Base-by-base conservation (phyloP, 1,140 invertebrate species). In the Drosophila setifemur region DNA sequence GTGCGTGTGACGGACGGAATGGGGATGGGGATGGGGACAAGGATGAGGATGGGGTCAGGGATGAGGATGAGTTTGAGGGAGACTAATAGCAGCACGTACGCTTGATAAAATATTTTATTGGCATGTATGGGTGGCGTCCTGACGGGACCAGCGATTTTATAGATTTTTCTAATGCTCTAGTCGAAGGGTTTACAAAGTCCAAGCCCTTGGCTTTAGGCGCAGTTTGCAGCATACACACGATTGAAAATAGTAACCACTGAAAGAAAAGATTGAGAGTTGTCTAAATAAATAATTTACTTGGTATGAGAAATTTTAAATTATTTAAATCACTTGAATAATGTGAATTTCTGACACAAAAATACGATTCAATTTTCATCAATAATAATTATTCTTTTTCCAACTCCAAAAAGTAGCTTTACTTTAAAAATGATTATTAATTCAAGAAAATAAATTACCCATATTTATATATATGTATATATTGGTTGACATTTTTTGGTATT, bases 71-170 rank as follows among this genome's bases (percentile, higher is more conserved):
- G 19, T 2, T 8, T 5, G 50, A 37, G 14, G 52, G 67, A 40
- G 43, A 50, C 82, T 86, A 86, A 86, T 86, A 86, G 81, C 82
- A 76, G 74, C 81, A 86, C 81, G 81, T 86, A 76, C 81, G 68
- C 61, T 73, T 86, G 82, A 86, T 86, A 86, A 86, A 86, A 86
- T 86, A 86, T 86, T 86, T 86, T 86, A 86, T 86, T 86, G 82
- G 81, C 75, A 83, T 83, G 79, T 78, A 68, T 74, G 64, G 28
- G 29, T 58, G 50, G 28, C 40, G 45, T 64, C 39, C 72, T 72
- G 77, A 60, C 73, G 68, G 40, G 73, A 75, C 57, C 55, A 83
- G 68, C 73, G 57, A 72, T 79, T 72, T 74, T 79, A 85, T 86
- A 73, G 77, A 83, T 83, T 83, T 74, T 66, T 73, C 74, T 69